phyloP scores from a whole-genome alignment of 2,113 vertebrate genomes.

The Ceratotherium simum region DNA sequence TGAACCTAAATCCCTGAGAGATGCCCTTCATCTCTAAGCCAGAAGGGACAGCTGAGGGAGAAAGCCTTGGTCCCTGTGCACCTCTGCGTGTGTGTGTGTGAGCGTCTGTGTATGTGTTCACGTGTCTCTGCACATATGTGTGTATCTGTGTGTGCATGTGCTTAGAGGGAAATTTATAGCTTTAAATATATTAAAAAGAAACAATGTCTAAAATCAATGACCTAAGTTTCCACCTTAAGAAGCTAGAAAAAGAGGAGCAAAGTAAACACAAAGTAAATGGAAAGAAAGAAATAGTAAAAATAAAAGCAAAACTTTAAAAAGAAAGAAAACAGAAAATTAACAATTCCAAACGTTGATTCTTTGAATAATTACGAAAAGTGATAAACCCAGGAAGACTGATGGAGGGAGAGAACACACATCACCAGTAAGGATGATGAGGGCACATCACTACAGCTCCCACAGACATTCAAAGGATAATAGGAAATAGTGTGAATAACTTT shows the following conservation, averaged over 20 bases:
- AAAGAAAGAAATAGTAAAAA: not conserved
- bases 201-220: not conserved
- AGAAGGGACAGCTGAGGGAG: not conserved
- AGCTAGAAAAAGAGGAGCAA: not conserved
- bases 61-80: not conserved
- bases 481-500: not conserved
- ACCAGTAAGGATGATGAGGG: not conserved
- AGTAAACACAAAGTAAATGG: not conserved
- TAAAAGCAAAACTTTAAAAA: not conserved
- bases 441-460: rapidly evolving
- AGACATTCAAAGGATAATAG: rapidly evolving
- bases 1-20: too few species aligned
- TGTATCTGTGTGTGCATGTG: rapidly evolving
- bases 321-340: not conserved
- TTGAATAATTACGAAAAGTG: not conserved
- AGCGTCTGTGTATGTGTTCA: too few species aligned
- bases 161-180: not conserved
- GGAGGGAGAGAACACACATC: too few species aligned
- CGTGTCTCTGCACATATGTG: too few species aligned
- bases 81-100: rapidly evolving
- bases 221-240: not conserved
- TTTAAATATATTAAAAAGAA: not conserved
- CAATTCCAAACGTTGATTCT: not conserved
- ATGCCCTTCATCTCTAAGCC: too few species aligned
- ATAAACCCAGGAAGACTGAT: not conserved